phyloP scores from a whole-genome alignment of 1,140 invertebrate species.

The Bombus pascuorum region DNA sequence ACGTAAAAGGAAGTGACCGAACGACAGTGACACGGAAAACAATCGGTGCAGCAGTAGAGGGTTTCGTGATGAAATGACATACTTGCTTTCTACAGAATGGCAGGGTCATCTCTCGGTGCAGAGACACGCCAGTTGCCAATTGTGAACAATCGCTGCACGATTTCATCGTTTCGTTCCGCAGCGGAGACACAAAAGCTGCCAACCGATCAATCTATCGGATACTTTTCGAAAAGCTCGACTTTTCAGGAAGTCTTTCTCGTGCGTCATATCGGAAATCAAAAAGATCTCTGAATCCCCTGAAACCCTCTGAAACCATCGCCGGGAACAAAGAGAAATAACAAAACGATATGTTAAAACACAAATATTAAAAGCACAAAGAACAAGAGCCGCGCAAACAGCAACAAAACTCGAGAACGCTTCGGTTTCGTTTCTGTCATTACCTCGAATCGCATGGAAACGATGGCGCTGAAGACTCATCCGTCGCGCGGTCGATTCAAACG shows the following conservation, averaged over 20 bases:
- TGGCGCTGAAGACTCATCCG: constrained; percentile 32
- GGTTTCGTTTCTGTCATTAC: constrained; percentile 65
- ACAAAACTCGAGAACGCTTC: constrained; percentile 7
- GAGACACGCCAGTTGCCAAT: constrained; percentile 54
- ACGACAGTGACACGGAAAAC: constrained; percentile 42
- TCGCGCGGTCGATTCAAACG: constrained; percentile 68
- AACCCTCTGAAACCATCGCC: neutral
- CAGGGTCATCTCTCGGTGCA: constrained; percentile 59
- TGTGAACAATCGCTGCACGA: constrained; percentile 64
- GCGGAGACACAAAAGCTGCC: neutral
- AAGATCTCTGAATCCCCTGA: too few relatives aligned
- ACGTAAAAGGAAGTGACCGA: constrained; percentile 53
- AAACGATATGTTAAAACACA: neutral
- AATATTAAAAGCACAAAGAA: neutral
- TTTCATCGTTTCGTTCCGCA: constrained; percentile 54
- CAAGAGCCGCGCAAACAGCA: too few relatives aligned
- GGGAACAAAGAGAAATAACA: too few relatives aligned
- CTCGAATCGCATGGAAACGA: constrained; percentile 44
- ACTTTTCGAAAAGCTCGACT: too few relatives aligned
- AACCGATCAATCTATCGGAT: too few relatives aligned
- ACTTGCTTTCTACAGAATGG: constrained; percentile 61
- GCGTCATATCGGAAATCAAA: neutral
- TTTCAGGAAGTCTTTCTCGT: too few relatives aligned
- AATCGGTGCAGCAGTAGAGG: neutral
- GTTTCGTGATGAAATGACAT: constrained; percentile 66